Conservation (phyloP, 2,888 invertebrate genomes). For the Microplitis deprimator region DNA sequence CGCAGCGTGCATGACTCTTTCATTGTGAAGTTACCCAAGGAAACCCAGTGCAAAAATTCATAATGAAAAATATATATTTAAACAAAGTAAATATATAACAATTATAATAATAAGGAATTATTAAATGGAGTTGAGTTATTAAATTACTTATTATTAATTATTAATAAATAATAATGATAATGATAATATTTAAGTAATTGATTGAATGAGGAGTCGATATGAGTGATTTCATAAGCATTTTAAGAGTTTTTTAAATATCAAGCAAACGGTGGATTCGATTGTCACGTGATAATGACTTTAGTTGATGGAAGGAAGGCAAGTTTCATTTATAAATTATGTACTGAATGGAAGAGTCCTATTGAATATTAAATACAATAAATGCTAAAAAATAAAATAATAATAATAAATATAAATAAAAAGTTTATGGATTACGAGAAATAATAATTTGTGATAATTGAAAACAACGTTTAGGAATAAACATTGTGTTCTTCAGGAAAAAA, state of each 20-base stretch:
- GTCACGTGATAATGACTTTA: conserved; percentile 4
- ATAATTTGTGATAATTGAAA: conserved; percentile 70
- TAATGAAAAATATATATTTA: neutral
- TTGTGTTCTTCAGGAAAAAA: conserved; percentile 68
- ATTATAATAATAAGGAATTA: neutral
- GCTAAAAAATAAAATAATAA: conserved; percentile 41
- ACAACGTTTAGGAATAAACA: conserved; percentile 67
- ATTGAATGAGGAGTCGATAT: neutral
- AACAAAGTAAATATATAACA: neutral
- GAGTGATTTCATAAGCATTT: neutral
- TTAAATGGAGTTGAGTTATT: neutral
- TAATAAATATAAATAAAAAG: conserved; percentile 44
- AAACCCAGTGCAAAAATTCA: conserved; percentile 34
- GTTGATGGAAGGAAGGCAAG: neutral
- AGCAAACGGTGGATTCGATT: conserved; percentile 14
- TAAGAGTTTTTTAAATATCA: neutral
- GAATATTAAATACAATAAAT: conserved; percentile 59
- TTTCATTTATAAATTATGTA: conserved; percentile 3
- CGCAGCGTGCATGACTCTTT: conserved; percentile 23
- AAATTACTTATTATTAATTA: neutral
- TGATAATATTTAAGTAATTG: neutral
- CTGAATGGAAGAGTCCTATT: conserved; percentile 53
- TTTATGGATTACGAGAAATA: conserved; percentile 63
- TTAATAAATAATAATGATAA: neutral
- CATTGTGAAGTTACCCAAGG: conserved; percentile 50